These are phyloP conservation scores for Misgurnus mizolepis DNA, from an alignment of 2,113 vertebrate species.

Conservation along the genomic window DNA sequence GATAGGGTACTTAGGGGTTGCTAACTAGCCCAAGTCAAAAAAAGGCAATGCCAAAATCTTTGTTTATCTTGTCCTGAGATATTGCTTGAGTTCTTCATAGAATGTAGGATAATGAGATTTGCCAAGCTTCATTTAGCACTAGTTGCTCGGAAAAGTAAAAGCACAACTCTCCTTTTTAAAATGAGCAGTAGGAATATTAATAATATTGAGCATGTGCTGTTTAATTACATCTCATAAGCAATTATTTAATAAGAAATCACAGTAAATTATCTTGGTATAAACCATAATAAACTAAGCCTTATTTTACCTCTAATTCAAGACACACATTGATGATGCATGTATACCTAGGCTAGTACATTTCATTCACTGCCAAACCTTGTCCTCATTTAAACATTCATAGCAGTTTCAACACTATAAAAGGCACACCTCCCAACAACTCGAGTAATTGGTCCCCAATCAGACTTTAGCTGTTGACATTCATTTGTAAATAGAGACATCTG, in stretches of 20 bases:
- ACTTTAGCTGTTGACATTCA: not conserved
- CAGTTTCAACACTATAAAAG: not conserved
- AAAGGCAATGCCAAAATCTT: too few species aligned
- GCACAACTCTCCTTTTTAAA: too few species aligned
- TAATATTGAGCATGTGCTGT: not conserved
- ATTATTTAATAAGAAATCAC: not conserved
- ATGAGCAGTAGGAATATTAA: too few species aligned
- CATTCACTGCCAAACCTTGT: not conserved
- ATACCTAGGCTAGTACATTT: not conserved
- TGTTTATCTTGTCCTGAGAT: too few species aligned
- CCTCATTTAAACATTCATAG: not conserved
- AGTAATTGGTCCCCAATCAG: not conserved
- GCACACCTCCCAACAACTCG: not conserved
- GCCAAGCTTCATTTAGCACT: too few species aligned
- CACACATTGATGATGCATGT: not conserved
- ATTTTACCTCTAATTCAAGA: not conserved
- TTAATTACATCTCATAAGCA: not conserved
- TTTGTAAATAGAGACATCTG: not conserved
- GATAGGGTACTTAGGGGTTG: too few species aligned
- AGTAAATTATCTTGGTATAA: not conserved
- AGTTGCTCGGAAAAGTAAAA: too few species aligned
- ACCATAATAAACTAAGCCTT: not conserved
- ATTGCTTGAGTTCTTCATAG: too few species aligned
- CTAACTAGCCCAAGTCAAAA: too few species aligned
- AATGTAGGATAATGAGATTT: too few species aligned